A percentile compares a stretch with the other conserved stretches of the same genome.
These are phyloP conservation scores for Euwallacea fornicatus DNA, from an alignment of 1,140 invertebrate genomes.

Conservation along the genomic window DNA sequence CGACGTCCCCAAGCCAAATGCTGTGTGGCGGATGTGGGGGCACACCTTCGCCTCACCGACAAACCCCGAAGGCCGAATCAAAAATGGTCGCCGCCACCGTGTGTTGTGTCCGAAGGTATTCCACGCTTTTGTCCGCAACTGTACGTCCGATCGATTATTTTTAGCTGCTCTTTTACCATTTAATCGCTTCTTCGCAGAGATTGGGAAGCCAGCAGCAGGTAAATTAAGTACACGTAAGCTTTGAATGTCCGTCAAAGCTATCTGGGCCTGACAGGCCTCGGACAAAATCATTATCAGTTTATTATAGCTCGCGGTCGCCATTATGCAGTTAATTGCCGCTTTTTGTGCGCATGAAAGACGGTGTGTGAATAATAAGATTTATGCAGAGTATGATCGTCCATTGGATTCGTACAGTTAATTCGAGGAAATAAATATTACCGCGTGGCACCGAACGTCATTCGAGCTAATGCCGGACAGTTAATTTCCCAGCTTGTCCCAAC, in stretches of 20 bases:
- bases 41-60: too few species aligned
- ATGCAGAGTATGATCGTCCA: background rate
- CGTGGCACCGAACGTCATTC: background rate
- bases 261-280: constrained; percentile 36
- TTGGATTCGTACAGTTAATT: background rate
- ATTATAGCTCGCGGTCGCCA: constrained; percentile 19
- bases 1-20: too few species aligned
- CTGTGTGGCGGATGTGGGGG: too few species aligned
- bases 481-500: constrained; percentile 15
- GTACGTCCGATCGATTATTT: too few species aligned
- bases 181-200: background rate
- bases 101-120: too few species aligned
- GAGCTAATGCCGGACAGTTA: constrained; percentile 15
- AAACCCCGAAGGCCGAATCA: too few species aligned
- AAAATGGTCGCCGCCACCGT: too few species aligned
- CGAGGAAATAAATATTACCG: background rate
- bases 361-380: background rate
- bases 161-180: background rate
- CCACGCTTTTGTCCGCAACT: too few species aligned
- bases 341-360: constrained; percentile 1
- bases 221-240: constrained; percentile 36
- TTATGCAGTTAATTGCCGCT: constrained; percentile 36
- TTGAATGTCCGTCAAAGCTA: constrained; percentile 33
- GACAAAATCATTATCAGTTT: constrained; percentile 37
- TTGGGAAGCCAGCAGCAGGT: constrained; percentile 10